phyloP scores from a whole-genome alignment of 2,113 vertebrate genomes.

The Chlorodrepanis virens region DNA sequence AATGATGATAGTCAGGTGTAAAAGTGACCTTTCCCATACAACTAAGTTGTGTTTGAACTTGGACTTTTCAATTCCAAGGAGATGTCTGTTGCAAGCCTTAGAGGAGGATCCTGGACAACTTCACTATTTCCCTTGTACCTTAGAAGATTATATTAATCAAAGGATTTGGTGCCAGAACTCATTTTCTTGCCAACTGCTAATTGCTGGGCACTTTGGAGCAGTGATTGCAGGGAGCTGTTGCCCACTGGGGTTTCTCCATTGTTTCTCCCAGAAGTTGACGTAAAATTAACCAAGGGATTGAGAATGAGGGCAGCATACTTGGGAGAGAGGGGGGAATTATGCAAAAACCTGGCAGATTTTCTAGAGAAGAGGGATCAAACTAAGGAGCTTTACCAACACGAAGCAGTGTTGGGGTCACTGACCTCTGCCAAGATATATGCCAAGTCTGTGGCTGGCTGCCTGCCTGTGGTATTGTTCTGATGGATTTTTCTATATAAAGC shows the following conservation, averaged over 20 bases:
- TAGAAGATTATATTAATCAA: background rate
- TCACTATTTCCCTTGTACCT: background rate
- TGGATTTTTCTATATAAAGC: conserved; percentile 40
- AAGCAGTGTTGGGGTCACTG: conserved; percentile 46
- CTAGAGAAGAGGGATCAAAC: conserved; percentile 42
- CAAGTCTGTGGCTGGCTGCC: background rate
- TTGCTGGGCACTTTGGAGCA: background rate
- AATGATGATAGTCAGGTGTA: background rate
- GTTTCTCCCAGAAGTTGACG: background rate
- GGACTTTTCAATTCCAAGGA: background rate
- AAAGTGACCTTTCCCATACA: background rate
- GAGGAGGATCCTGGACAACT: background rate
- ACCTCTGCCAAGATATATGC: conserved; percentile 14
- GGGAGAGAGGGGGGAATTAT: conserved; percentile 29
- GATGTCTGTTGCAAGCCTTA: background rate
- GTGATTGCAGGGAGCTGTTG: background rate
- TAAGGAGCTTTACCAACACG: conserved; percentile 57
- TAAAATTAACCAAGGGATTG: conserved; percentile 23
- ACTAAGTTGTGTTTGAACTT: background rate
- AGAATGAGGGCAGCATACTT: conserved; percentile 22
- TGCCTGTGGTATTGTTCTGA: conserved; percentile 15
- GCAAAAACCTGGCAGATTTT: conserved; percentile 55
- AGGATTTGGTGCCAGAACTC: background rate
- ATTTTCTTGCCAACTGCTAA: background rate
- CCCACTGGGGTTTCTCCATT: background rate